Percentiles rank a stretch among this genome's conserved stretches.
These are phyloP conservation scores for Matsumyia berberina DNA, from an alignment of 2,888 invertebrate species.

Conservation along the genomic window DNA sequence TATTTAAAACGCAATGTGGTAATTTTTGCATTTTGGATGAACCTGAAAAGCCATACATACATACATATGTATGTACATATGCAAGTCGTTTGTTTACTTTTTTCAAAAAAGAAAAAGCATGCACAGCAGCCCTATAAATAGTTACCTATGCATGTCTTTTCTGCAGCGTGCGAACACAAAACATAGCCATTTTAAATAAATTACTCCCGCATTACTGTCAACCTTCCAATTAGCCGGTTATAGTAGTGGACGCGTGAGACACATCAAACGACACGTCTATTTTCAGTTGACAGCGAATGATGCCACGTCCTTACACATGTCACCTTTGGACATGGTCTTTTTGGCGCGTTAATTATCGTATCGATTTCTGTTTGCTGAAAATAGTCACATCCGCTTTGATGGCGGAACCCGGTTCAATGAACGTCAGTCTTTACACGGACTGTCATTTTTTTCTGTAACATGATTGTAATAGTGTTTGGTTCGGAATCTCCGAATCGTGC, in stretches of 20 bases:
- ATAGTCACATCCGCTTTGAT: not conserved
- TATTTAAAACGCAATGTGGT: too few species aligned
- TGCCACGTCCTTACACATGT: constrained; percentile 27
- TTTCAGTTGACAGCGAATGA: constrained; percentile 26
- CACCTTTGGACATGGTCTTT: constrained; percentile 1
- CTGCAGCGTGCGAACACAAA: not conserved
- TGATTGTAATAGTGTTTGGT: not conserved
- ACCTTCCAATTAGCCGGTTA: constrained; percentile 36
- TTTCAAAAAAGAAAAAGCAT: too few species aligned
- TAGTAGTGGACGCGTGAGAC: constrained; percentile 11
- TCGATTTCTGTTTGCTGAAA: constrained; percentile 16
- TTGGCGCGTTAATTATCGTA: constrained; percentile 27
- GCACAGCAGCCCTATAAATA: not conserved
- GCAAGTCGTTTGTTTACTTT: too few species aligned
- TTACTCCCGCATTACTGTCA: constrained; percentile 39
- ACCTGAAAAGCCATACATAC: too few species aligned
- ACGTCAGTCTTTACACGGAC: not conserved
- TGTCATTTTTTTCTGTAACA: constrained; percentile 5
- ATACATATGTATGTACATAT: too few species aligned
- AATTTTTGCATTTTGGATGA: too few species aligned
- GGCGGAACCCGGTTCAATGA: constrained; percentile 24
- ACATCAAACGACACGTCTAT: constrained; percentile 40
- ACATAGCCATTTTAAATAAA: constrained; percentile 9
- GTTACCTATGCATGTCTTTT: not conserved
- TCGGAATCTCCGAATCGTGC: not conserved